A percentile compares a stretch with the other conserved stretches of the same genome.
phyloP scores from a whole-genome alignment of 2,888 invertebrate species.

The Allolobophora icterica region DNA sequence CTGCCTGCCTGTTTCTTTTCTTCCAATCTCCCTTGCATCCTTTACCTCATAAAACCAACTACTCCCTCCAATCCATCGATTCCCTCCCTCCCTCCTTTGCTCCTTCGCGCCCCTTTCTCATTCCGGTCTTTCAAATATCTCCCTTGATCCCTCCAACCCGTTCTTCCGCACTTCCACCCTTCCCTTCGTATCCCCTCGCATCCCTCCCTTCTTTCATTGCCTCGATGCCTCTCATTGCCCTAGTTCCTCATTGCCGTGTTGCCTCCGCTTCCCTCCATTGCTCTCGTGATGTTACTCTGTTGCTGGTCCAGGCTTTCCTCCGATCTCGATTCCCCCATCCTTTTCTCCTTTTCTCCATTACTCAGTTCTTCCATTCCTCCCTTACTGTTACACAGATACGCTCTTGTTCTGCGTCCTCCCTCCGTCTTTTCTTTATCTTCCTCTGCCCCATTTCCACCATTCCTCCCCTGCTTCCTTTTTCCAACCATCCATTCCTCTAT shows the following conservation, averaged over 20 bases:
- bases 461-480: background rate
- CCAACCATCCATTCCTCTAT: background rate
- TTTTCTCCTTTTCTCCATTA: too few species aligned
- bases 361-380: too few species aligned
- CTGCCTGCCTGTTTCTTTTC: background rate
- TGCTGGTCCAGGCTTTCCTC: too few species aligned
- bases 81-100: background rate
- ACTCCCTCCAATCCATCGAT: background rate
- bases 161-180: background rate
- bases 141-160: slow-evolving; percentile 6
- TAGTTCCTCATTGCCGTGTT: background rate
- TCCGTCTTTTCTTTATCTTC: background rate
- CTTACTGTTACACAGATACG: too few species aligned
- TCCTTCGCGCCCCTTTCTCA: background rate
- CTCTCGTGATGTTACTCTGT: too few species aligned
- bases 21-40: background rate
- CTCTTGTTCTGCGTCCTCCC: background rate
- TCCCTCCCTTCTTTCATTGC: background rate
- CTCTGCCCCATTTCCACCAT: background rate
- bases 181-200: background rate
- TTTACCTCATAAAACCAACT: background rate
- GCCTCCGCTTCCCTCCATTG: background rate
- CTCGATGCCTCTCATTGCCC: background rate
- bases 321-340: too few species aligned
- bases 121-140: background rate